Base-by-base conservation (phyloP, 2,797 vertebrate species). In the Acrocephalus scirpaceus region DNA sequence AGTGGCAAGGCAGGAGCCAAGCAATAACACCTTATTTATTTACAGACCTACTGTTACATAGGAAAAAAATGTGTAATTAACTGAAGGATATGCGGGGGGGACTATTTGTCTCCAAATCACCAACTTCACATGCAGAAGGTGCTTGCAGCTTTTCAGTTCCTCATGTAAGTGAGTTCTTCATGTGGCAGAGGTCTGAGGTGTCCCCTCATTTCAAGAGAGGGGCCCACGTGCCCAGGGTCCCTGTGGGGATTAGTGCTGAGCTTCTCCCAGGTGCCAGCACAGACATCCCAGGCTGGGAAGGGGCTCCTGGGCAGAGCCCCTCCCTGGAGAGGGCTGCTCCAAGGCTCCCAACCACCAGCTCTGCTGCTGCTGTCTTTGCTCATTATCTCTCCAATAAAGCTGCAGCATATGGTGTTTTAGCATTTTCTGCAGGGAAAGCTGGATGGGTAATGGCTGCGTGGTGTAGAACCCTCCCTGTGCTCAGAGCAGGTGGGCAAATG, bases 161-260 rank as follows among this genome's bases (percentile, higher is more conserved):
- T 57, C 32, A 1, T 5, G 23, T 3, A 54, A 62, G 27, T 0
- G 10, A 36, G 36, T 9, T 69, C 12, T 54, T 40, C 11, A 0
- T 0, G 2, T 1, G 3, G 38, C 36, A 50, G 47, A 38, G 40
- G 25, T 30, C 44, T 56, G 62, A 72, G 54, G 22, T 53, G 48
- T 13, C n/a, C 16, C 17, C 32, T 32, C 13, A 1, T 9, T 13
- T 14, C 45, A 9, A 23, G 60, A 2, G 74, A 22, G 8, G 42
- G 30, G 16, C 26, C 30, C 67, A 3, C 0, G 0, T 34, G 69
- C 40, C 67, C 32, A 12, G 53, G 47, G 61, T 17, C 53, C 11
- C 61, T 9, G 4, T 0, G 4, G 47, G 32, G 27, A 11, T 18
- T 3, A 12, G 16, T 0, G 23, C 8, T 36, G 40, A 67, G 45